Base-by-base conservation (phyloP, 2,113 vertebrate species). In the Oreochromis aureus region DNA sequence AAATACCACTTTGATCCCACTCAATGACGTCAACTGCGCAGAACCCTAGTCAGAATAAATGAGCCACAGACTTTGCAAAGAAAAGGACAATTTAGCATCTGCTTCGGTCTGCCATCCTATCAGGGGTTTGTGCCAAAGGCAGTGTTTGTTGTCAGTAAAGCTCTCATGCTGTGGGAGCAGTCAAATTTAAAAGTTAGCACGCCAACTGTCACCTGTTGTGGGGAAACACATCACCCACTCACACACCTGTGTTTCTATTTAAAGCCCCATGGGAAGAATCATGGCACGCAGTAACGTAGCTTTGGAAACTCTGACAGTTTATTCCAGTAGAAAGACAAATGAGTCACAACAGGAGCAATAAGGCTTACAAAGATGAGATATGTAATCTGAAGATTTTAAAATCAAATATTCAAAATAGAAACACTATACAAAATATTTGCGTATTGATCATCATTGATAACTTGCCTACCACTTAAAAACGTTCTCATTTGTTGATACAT, bases 151-250 rank as follows among this genome's bases (percentile, higher is more conserved):
- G 84, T 92, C 71, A 24, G 88, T 83, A 76, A 82, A 85, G 83
- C 73, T 89, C 15, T 39, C 16, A 39, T 53, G 83, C 58, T 63
- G 87, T 44, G 69, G 80, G 89, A 87, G 85, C 73, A 79, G 87
- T 48, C 56, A 24, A 71, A 86, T 89, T 86, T 95, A 80, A 94
- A 92, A 91, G 91, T 89, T 71, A 87, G 30, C 80, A 89, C 39
- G 82, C 27, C 81, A 89, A 92, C 83, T 79, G 83, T 86, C 86
- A 90, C 87, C 80, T 82, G 86, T 73, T 88, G 86, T 84, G 78
- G 78, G 87, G 53, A 90, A 90, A 89, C 83, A 90, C 73, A 78
- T 55, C 78, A 69, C 85, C 85, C 91, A 89, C 83, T 46, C 22
- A 10, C 88, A 92, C 87, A 92, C 89, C 79, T 83, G 84, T 71